These are phyloP conservation scores for Sitta europaea DNA, from an alignment of 2,113 vertebrate genomes.

Conservation along the genomic window DNA sequence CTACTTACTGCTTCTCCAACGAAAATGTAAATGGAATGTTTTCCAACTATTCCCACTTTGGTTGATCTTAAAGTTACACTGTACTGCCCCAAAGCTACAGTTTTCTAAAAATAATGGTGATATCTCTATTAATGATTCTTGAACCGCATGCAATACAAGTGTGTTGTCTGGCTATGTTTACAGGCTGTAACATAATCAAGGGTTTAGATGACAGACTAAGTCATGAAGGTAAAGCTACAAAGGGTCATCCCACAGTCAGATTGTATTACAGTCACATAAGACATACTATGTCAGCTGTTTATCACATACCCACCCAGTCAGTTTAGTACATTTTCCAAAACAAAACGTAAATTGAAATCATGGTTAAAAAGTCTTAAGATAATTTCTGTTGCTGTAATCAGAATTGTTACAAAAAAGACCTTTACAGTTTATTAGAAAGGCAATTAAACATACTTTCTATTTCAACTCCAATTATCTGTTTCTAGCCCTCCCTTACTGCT, in stretches of 20 bases:
- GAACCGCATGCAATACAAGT: slow-evolving; percentile 35
- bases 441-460: background rate
- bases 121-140: slow-evolving; percentile 19
- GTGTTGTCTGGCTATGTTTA: slow-evolving; percentile 37
- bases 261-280: slow-evolving; percentile 23
- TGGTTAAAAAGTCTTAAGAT: slow-evolving; percentile 23
- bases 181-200: slow-evolving; percentile 55
- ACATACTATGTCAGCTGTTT: slow-evolving; percentile 38
- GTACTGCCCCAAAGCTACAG: background rate
- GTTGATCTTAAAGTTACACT: background rate
- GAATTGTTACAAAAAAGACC: background rate
- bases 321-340: slow-evolving; percentile 54
- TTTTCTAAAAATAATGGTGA: slow-evolving; percentile 53
- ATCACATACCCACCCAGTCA: background rate
- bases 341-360: slow-evolving; percentile 56
- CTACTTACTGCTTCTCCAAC: background rate
- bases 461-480: background rate
- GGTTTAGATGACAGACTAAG: slow-evolving; percentile 21
- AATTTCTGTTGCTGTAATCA: slow-evolving; percentile 54
- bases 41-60: slow-evolving; percentile 2
- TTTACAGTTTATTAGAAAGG: background rate
- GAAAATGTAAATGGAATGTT: slow-evolving; percentile 20
- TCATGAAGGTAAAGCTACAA: slow-evolving; percentile 28
- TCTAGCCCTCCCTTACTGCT: background rate
- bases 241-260: slow-evolving; percentile 13